Conservation (phyloP, 92 coral and sea anemone genomes). For the Isaurus tuberculatus region DNA sequence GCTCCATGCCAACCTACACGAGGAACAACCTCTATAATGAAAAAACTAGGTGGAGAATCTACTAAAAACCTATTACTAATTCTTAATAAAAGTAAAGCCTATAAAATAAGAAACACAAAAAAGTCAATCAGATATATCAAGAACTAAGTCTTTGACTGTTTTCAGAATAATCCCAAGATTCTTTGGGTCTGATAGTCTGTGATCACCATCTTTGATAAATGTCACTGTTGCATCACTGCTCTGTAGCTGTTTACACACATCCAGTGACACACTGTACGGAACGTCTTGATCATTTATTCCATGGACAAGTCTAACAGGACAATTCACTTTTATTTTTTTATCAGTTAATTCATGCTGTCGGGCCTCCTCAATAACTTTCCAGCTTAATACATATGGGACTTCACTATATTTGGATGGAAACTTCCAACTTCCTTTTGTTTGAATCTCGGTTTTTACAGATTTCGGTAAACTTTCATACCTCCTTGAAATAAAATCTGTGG, state of each 20-base stretch:
- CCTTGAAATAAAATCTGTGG: conserved; percentile 72
- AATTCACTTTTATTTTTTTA: conserved; percentile 44
- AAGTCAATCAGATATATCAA: conserved; percentile 32
- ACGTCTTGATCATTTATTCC: conserved; percentile 84
- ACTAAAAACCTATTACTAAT: too few relatives aligned
- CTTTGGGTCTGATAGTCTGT: conserved; percentile 72
- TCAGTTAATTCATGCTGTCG: conserved; percentile 56
- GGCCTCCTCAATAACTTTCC: conserved; percentile 71
- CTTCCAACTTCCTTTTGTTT: conserved; percentile 68
- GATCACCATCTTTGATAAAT: conserved; percentile 76
- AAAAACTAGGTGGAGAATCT: too few relatives aligned
- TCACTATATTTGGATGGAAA: conserved; percentile 71
- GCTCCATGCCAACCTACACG: too few relatives aligned
- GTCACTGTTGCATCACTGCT: conserved; percentile 71
- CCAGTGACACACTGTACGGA: conserved; percentile 76
- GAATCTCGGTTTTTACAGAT: conserved; percentile 63
- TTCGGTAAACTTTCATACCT: conserved; percentile 69
- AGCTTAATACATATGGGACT: conserved; percentile 71
- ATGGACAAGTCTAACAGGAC: conserved; percentile 84
- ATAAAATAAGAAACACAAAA: too few relatives aligned
- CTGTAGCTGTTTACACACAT: conserved; percentile 60
- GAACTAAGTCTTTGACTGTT: conserved; percentile 66
- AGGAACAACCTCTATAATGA: too few relatives aligned
- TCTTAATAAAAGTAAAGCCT: too few relatives aligned
- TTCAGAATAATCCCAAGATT: conserved; percentile 60